Conservation (phyloP, 2,888 invertebrate species). For the Palloptera scutellata region DNA sequence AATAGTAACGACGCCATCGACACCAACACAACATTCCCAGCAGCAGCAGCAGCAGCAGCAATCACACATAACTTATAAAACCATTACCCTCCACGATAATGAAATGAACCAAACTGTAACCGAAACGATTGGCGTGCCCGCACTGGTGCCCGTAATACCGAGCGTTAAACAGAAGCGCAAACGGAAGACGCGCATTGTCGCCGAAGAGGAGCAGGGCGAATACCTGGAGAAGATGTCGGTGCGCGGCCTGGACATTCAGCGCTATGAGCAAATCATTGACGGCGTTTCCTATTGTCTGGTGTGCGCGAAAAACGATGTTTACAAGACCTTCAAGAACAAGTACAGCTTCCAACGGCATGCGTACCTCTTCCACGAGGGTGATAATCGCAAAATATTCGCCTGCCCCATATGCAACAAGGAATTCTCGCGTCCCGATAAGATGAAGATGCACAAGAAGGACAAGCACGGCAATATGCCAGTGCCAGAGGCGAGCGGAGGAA, state of each 20-base stretch:
- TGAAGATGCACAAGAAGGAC: conserved; percentile 63
- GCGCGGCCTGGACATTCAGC: conserved; percentile 61
- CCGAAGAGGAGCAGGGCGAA: conserved; percentile 61
- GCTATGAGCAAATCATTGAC: conserved; percentile 61
- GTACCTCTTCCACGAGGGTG: conserved; percentile 61
- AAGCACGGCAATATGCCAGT: conserved; percentile 56
- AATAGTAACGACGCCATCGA: conserved; percentile 32
- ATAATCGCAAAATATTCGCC: conserved; percentile 61
- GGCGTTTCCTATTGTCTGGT: conserved; percentile 60
- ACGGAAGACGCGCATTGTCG: conserved; percentile 58
- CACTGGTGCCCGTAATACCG: conserved; percentile 29
- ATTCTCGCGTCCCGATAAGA: conserved; percentile 61
- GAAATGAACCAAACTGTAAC: conserved; percentile 40
- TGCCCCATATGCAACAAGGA: conserved; percentile 62
- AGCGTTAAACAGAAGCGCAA: conserved; percentile 58
- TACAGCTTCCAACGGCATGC: conserved; percentile 62
- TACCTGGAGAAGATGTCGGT: conserved; percentile 63
- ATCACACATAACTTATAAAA: conserved; percentile 47
- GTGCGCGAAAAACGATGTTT: conserved; percentile 61
- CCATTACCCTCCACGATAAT: conserved; percentile 42
- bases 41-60: conserved; percentile 40
- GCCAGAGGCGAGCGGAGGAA: conserved; percentile 28
- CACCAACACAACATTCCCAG: conserved; percentile 34
- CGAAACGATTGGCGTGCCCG: conserved; percentile 37
- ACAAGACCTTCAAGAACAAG: conserved; percentile 61